Percentiles rank a stretch among this genome's conserved stretches.
Conservation (phyloP, 2,888 invertebrate species). For the Hylaea fasciaria region DNA sequence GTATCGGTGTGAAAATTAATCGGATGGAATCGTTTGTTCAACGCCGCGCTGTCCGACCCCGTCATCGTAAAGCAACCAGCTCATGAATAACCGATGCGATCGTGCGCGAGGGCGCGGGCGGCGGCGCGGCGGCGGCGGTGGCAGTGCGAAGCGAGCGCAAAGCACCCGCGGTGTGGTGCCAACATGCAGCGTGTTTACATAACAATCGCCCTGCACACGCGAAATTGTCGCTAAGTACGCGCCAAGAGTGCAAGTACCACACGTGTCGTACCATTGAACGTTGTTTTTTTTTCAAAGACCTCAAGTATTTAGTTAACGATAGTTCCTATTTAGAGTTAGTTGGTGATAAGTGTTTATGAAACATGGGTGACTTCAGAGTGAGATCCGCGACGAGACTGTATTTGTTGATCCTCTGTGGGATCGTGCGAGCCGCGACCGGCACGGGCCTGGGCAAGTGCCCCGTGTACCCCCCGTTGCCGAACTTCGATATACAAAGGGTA, state of each 20-base stretch:
- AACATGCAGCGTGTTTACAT: constrained; percentile 44
- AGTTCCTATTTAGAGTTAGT: constrained; percentile 34
- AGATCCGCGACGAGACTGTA: constrained; percentile 51
- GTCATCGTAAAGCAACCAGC: no score
- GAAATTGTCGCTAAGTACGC: constrained; percentile 14
- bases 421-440: constrained; percentile 57
- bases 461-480: constrained; percentile 86
- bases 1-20: no score
- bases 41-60: no score
- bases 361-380: constrained; percentile 72
- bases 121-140: background rate
- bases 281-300: constrained; percentile 8
- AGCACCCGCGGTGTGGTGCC: constrained; percentile 33
- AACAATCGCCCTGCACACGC: constrained; percentile 36
- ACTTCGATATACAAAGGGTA: constrained; percentile 88
- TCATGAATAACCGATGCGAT: background rate
- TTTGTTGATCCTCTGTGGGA: constrained; percentile 58
- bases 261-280: constrained; percentile 1
- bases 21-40: no score
- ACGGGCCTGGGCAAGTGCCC: constrained; percentile 89
- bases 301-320: constrained; percentile 18
- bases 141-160: constrained; percentile 35
- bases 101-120: constrained; percentile 29
- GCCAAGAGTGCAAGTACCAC: constrained; percentile 24
- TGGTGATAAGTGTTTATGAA: constrained; percentile 43